Evolutionary conservation across 37 sponge, comb jelly and placozoan genomes (phyloP).

Genomic region (Aplysina aerophoba): DNA sequence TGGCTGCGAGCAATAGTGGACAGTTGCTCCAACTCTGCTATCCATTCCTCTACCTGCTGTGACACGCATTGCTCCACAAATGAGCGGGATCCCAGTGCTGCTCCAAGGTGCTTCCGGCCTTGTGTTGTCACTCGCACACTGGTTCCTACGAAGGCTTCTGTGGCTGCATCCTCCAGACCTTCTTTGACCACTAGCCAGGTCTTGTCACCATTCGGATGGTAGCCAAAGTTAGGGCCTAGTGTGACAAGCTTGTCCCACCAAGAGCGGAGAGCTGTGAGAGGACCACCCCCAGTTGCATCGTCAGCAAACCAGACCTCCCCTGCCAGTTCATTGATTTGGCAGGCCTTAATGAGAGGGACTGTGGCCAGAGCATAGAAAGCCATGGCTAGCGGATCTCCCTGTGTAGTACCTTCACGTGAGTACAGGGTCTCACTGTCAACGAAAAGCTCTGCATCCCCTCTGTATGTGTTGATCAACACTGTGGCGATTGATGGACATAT

Average conservation of each 20-base stretch:
- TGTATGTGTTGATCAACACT: slow-evolving; percentile 19
- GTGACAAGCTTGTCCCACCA: neutral
- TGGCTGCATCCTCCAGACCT: neutral
- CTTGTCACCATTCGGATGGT: neutral
- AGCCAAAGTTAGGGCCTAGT: slow-evolving; percentile 6
- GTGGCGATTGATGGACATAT: slow-evolving; percentile 3
- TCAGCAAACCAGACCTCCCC: slow-evolving; percentile 28
- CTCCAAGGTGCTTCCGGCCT: neutral
- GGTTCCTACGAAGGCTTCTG: neutral
- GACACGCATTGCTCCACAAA: neutral
- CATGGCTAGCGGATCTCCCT: slow-evolving; percentile 32
- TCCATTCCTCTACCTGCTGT: neutral
- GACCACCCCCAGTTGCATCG: slow-evolving; percentile 21
- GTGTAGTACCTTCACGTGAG: slow-evolving; percentile 36
- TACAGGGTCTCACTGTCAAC: neutral
- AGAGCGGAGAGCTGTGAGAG: neutral
- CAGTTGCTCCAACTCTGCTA: neutral
- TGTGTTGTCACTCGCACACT: neutral
- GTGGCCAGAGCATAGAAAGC: slow-evolving; percentile 24
- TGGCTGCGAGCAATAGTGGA: neutral
- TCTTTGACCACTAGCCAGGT: slow-evolving; percentile 19
- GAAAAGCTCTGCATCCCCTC: neutral
- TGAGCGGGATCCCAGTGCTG: neutral
- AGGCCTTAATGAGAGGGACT: slow-evolving; percentile 19
- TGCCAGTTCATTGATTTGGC: neutral